Percentiles rank a stretch among this genome's conserved stretches.
Conservation (phyloP, 2,888 invertebrate species). For the Ischnus inquisitorius region DNA sequence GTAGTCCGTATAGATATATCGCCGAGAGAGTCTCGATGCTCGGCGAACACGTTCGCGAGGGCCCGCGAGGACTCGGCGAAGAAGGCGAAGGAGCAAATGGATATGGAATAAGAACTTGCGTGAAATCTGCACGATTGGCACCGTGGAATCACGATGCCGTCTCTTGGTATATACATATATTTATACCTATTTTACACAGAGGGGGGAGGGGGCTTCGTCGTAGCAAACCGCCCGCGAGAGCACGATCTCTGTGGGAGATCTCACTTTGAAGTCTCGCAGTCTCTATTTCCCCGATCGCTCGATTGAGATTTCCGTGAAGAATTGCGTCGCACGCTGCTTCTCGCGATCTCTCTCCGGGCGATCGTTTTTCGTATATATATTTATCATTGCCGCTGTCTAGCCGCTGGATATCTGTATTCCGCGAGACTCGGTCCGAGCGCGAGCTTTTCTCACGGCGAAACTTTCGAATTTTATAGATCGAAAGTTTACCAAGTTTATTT, state of each 20-base stretch:
- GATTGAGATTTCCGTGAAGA: constrained; percentile 58
- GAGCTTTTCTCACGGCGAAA: constrained; percentile 1
- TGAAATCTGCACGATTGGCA: constrained; percentile 59
- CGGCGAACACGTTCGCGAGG: constrained; percentile 5
- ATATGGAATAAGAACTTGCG: constrained; percentile 51
- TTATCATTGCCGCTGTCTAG: constrained; percentile 1
- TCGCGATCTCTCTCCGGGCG: constrained; percentile 25
- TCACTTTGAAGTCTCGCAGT: constrained; percentile 41
- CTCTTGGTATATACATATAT: neutral
- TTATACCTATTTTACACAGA: neutral
- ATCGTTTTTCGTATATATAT: constrained; percentile 3
- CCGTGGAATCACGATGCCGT: constrained; percentile 29
- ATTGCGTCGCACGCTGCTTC: constrained; percentile 36
- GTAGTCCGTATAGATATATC: neutral
- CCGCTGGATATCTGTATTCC: neutral
- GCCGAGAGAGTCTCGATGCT: neutral
- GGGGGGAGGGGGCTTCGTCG: neutral
- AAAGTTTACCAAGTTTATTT: neutral
- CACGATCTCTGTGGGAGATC: constrained; percentile 59
- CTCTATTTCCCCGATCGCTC: constrained; percentile 34
- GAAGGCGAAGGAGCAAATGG: constrained; percentile 9
- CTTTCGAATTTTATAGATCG: neutral
- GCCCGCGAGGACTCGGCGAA: neutral
- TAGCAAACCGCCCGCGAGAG: neutral
- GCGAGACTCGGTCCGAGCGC: neutral